Evolutionary conservation across 2,888 invertebrate genomes (phyloP), one percentile per base, ranked within the genome.

Genomic region (Formica aserva): DNA sequence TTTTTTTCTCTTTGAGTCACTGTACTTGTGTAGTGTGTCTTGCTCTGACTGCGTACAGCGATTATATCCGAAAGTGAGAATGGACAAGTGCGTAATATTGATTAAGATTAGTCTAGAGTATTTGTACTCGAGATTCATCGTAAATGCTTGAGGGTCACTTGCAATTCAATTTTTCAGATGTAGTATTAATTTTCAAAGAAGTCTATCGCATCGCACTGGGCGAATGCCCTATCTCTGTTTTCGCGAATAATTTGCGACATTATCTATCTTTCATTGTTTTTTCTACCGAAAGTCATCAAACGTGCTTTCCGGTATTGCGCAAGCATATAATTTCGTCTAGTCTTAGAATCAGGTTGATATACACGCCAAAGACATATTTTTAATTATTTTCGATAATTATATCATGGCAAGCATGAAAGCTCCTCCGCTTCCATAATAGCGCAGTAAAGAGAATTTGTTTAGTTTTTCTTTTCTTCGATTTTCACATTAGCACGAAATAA

Each of bases 291-390:
- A n/a, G 26, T 45, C 22, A 60, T 26, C 3, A 52, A 52, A 29
- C 65, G 55, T 13, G 55, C 72, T 87, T 86, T 82, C 75, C 77
- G 38, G 35, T 60, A 62, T 13, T 69, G 22, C 48, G 60, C 57
- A 80, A 62, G 77, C 55, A 82, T 38, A 89, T 91, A 89, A 88
- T 91, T 92, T 92, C 86, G 84, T 92, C 92, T 92, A 92, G 92
- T 92, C 91, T 86, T 90, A 91, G 83, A 88, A 83, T 90, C 90
- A 86, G 83, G 77, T 87, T 85, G 63, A 85, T 85, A 88, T 87
- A 87, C 86, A 91, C 90, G 91, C 91, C 91, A 92, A 91, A 92
- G 89, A 91, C 77, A 77, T 88, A n/a, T 38, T 67, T 88, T 85
- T 60, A 63, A 84, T 81, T 88, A 81, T 86, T 86, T 26, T 88